Evolutionary conservation across 2,113 vertebrate genomes (phyloP), one percentile per base, ranked within the genome.

Genomic region (Panurus biarmicus): DNA sequence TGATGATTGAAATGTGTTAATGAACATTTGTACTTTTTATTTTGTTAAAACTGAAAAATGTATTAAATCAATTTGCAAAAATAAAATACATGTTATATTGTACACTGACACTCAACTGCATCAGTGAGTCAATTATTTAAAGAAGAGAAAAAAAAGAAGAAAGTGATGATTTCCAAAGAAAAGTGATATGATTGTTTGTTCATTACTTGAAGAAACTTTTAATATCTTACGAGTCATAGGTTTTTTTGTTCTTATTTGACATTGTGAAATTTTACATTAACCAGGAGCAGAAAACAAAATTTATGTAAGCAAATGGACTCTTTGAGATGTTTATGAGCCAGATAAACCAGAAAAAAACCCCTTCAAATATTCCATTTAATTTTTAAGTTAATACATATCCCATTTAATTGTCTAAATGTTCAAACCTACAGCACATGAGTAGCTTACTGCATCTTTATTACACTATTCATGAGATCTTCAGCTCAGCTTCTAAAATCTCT

Each of bases 301-400:
- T 21, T 67, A 54, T 24, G 64, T 31, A 71, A 67, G 12, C 7
- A 76, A 42, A 15, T 69, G 8, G 16, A 60, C 6, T 28, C 11
- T 40, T 72, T 89, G 29, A 82, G 44, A 35, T 20, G 8, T 71
- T 82, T 76, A 50, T 70, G 10, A 85, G 23, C 10, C 12, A 81
- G 42, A 69, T 4, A 86, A 26, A 88, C 11, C 5, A 61, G 36
- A 54, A 58, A 73, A 56, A 45, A 45, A 48, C 14, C 11, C n/a
- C n/a, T n/a, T n/a, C 7, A 50, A 35, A 47, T 21, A 28, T 47
- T 60, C 25, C 0, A 9, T 10, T 81, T 91, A 0, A 36, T 54
- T 95, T 89, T 84, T 35, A 58, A 66, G 10, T 75, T 57, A 89
- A 50, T 74, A 25, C 24, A 10, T 22, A 47, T 51, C n/a, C 21